Evolutionary conservation across 2,113 vertebrate genomes (phyloP).

Genomic region (Shinisaurus crocodilurus): DNA sequence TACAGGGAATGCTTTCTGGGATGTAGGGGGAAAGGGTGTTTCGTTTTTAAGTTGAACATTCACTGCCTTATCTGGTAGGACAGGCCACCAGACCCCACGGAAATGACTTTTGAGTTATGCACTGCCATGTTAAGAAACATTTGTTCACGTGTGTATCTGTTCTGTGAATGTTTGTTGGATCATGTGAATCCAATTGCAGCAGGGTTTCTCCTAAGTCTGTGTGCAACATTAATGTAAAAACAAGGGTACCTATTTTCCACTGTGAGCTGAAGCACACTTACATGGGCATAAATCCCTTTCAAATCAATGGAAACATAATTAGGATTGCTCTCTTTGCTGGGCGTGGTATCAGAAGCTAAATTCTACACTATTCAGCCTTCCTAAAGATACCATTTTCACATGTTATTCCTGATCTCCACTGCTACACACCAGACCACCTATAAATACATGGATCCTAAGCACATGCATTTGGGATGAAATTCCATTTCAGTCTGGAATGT

Average conservation of each 20-base stretch:
- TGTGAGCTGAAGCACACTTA: neutral
- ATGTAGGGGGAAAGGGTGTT: neutral
- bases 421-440: neutral
- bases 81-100: neutral
- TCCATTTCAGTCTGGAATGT: neutral
- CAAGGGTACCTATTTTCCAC: neutral
- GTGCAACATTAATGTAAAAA: neutral
- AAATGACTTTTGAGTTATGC: neutral
- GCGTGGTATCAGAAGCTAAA: neutral
- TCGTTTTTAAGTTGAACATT: neutral
- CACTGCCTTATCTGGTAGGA: neutral
- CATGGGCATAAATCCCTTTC: neutral
- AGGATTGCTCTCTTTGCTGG: neutral
- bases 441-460: neutral
- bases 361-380: neutral
- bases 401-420: neutral
- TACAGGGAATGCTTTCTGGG: neutral
- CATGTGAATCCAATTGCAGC: neutral
- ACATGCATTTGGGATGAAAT: neutral
- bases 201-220: neutral
- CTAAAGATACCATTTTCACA: neutral
- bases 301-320: neutral
- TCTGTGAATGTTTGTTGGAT: neutral
- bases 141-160: neutral
- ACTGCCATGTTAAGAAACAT: neutral